These are phyloP conservation scores for Heterodera filipjevi DNA, from an alignment of 2,888 invertebrate species.

Conservation along the genomic window DNA sequence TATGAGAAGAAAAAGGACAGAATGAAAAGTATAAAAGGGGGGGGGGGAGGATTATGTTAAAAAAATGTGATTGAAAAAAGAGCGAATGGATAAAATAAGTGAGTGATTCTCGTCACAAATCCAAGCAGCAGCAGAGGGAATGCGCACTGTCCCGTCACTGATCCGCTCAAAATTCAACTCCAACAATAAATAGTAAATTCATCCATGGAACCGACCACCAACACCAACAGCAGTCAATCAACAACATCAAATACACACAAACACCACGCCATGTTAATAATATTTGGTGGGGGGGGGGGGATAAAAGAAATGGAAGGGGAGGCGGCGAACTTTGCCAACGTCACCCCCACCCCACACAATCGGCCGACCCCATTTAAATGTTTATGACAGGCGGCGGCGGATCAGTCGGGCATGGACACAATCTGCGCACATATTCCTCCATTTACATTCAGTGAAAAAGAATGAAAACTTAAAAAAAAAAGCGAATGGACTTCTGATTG, in stretches of 20 bases:
- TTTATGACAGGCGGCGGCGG: not conserved
- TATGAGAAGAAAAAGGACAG: not conserved
- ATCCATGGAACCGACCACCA: not conserved
- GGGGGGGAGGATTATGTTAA: not conserved
- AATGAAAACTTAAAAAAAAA: no score
- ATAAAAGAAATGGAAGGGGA: no score
- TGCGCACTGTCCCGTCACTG: not conserved
- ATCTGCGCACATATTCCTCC: no score
- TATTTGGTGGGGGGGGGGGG: not conserved
- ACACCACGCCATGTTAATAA: not conserved
- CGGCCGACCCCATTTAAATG: not conserved
- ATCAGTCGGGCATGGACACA: slow-evolving; percentile 11
- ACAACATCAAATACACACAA: not conserved
- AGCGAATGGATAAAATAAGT: not conserved
- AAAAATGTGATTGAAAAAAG: not conserved
- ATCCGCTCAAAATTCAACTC: not conserved
- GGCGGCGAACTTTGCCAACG: not conserved
- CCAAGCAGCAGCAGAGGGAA: not conserved
- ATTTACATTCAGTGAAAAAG: no score
- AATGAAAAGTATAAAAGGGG: not conserved
- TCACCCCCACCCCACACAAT: not conserved
- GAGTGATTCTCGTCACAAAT: not conserved
- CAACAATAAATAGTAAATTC: not conserved
- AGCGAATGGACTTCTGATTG: no score
- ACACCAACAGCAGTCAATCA: not conserved